These are phyloP conservation scores for Bergia puertoricense DNA, from an alignment of 92 coral and sea anemone genomes.

Conservation along the genomic window DNA sequence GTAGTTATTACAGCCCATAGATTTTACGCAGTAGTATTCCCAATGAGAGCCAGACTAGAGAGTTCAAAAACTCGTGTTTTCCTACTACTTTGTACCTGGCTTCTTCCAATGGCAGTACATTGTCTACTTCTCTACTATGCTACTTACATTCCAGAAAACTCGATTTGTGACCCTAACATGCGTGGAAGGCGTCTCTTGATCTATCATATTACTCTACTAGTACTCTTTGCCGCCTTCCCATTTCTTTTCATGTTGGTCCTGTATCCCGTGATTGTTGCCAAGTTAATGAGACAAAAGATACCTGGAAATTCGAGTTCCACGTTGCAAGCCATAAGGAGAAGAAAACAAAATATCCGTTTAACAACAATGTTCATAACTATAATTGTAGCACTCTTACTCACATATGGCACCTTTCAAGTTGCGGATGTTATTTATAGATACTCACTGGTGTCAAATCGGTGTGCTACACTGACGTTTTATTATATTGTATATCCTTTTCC, in stretches of 20 bases:
- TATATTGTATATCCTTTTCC: neutral
- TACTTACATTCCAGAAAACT: neutral
- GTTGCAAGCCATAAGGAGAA: neutral
- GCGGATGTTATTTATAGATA: neutral
- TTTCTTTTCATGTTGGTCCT: neutral
- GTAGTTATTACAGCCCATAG: no score
- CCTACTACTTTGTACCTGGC: neutral
- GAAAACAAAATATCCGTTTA: neutral
- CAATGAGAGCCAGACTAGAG: neutral
- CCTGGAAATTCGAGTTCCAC: neutral
- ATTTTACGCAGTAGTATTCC: no score
- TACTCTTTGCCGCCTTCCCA: neutral
- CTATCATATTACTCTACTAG: neutral
- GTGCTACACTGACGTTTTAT: neutral
- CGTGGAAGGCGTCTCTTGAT: neutral
- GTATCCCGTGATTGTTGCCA: constrained; percentile 7
- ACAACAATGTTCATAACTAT: neutral
- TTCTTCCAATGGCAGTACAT: neutral
- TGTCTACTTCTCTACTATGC: neutral
- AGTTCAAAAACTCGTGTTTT: no score
- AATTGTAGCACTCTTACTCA: neutral
- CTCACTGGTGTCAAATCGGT: neutral
- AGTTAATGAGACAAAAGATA: neutral
- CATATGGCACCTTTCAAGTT: neutral
- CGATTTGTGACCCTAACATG: neutral